Evolutionary conservation across 2,113 vertebrate genomes (phyloP).

Genomic region (Paraplagusia blochii): DNA sequence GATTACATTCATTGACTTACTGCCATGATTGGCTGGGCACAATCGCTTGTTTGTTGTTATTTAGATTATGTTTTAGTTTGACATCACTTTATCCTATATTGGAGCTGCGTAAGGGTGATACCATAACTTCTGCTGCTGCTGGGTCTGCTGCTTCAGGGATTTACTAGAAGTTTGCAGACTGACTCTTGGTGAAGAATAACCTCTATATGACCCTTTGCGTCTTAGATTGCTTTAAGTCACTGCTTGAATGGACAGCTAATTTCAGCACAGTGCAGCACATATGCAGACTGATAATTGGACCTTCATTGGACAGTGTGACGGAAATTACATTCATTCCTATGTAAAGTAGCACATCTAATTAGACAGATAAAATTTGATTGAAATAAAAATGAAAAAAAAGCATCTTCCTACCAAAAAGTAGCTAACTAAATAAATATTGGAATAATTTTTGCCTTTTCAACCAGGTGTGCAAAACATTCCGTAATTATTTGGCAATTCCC

Average conservation of each 20-base stretch:
- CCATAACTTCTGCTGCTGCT: conserved; percentile 16
- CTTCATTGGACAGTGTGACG: conserved; percentile 2
- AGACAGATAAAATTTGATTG: too few relatives aligned
- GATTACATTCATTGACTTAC: conserved; percentile 38
- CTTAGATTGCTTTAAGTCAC: conserved; percentile 12
- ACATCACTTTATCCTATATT: conserved; percentile 37
- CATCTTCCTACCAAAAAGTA: too few relatives aligned
- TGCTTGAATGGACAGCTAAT: conserved; percentile 32
- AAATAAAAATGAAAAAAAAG: too few relatives aligned
- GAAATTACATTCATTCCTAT: conserved; percentile 4
- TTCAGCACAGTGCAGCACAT: conserved; percentile 11
- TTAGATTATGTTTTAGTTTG: conserved; percentile 25
- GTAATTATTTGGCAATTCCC: too few relatives aligned
- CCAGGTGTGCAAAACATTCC: too few relatives aligned
- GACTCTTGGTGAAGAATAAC: conserved; percentile 21
- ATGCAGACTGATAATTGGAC: conserved; percentile 24
- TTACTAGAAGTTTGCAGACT: conserved; percentile 30
- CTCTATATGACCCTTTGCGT: conserved; percentile 42
- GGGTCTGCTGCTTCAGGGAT: conserved; percentile 22
- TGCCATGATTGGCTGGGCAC: conserved; percentile 25
- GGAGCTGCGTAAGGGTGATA: conserved; percentile 26
- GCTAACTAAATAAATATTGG: too few relatives aligned
- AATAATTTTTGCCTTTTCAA: too few relatives aligned
- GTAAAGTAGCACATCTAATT: too few relatives aligned
- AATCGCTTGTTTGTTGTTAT: conserved; percentile 42